Evolutionary conservation across 2,113 vertebrate species (phyloP).

Genomic region (Forbesichthys papilliferus): DNA sequence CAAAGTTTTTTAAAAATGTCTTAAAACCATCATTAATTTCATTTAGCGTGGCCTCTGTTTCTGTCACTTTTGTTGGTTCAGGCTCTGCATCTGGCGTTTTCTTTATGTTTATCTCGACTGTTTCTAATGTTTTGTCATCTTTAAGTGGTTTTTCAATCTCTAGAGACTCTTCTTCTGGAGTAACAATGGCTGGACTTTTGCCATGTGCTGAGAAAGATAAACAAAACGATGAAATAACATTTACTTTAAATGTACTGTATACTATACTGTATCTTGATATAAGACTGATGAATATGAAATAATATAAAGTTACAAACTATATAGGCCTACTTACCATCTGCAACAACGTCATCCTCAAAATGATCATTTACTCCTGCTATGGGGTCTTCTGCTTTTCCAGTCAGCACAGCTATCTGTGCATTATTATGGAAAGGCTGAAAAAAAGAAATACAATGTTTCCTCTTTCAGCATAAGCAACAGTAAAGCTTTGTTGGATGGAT

Average conservation of each 20-base stretch:
- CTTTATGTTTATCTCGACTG: slow-evolving; percentile 61
- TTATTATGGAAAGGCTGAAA: slow-evolving; percentile 77
- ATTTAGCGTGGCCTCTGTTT: slow-evolving; percentile 67
- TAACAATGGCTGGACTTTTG: slow-evolving; percentile 68
- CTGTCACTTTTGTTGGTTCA: slow-evolving; percentile 58
- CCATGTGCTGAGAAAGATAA: slow-evolving; percentile 75
- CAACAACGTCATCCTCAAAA: slow-evolving; percentile 47
- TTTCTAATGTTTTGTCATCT: slow-evolving; percentile 49
- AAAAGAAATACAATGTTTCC: slow-evolving; percentile 2
- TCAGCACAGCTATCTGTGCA: slow-evolving; percentile 74
- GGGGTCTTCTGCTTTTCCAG: slow-evolving; percentile 66
- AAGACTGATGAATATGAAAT: not conserved
- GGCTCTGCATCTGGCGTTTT: slow-evolving; percentile 45
- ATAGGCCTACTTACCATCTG: slow-evolving; percentile 59
- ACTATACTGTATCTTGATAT: not conserved
- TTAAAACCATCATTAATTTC: slow-evolving; percentile 86
- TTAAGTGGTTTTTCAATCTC: slow-evolving; percentile 63
- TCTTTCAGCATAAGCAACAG: not conserved
- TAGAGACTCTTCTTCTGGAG: slow-evolving; percentile 66
- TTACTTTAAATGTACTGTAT: not conserved
- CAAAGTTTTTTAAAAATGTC: slow-evolving; percentile 88
- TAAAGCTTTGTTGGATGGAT: no score
- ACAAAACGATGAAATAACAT: slow-evolving; percentile 3
- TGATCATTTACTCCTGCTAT: slow-evolving; percentile 52
- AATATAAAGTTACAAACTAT: not conserved